A percentile compares a stretch with the other conserved stretches of the same genome.
Conservation (phyloP, 2,888 invertebrate species). For the Rhagonycha fulva region DNA sequence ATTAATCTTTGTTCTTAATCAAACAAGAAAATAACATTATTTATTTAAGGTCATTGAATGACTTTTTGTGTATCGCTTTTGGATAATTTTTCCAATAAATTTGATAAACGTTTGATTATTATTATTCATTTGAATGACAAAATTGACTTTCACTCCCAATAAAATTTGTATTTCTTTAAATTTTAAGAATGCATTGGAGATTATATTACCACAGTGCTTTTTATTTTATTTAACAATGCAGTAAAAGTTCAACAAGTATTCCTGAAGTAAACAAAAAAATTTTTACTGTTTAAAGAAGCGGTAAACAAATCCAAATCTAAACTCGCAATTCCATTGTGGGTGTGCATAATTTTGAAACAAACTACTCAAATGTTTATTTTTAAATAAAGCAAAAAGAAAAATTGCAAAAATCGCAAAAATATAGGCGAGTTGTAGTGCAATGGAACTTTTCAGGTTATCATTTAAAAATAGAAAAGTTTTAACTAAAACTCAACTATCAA, state of each 20-base stretch:
- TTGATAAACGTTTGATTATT: too few relatives aligned
- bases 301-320: background rate
- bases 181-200: too few relatives aligned
- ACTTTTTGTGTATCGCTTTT: too few relatives aligned
- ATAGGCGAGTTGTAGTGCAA: background rate
- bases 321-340: background rate
- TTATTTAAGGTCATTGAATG: background rate
- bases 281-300: background rate
- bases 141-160: too few relatives aligned
- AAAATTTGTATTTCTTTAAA: too few relatives aligned
- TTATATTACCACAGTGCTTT: too few relatives aligned
- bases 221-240: too few relatives aligned
- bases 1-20: background rate
- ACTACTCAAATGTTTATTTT: background rate
- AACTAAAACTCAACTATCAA: background rate
- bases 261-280: background rate
- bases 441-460: background rate
- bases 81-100: too few relatives aligned
- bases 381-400: background rate
- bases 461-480: background rate
- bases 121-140: too few relatives aligned
- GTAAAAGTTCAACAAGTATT: too few relatives aligned
- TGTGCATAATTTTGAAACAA: background rate
- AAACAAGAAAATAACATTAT: background rate
- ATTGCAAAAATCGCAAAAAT: background rate